Conservation (phyloP, 2,113 vertebrate species). For the Dermatemys mawii region DNA sequence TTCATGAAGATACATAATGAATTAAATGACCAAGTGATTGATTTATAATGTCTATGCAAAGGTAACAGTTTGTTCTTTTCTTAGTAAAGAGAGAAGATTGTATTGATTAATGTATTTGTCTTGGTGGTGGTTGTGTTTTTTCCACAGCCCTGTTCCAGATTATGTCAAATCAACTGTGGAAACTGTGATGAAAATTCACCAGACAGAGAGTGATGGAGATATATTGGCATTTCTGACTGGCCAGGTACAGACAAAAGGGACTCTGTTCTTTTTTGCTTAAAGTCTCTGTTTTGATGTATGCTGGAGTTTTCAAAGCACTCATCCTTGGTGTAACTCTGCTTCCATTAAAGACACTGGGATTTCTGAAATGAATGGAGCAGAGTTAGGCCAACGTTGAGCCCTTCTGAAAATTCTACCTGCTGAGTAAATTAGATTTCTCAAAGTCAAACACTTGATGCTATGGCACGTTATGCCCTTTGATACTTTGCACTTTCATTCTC, state of each 20-base stretch:
- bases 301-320: neutral
- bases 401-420: neutral
- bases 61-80: neutral
- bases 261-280: neutral
- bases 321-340: neutral
- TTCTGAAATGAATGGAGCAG: constrained; percentile 1
- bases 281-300: neutral
- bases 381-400: neutral
- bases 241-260: constrained; percentile 82
- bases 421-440: neutral
- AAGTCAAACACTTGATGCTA: neutral
- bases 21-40: neutral
- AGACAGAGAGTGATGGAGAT: constrained; percentile 94
- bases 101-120: neutral
- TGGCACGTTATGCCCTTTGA: neutral
- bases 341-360: neutral
- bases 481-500: neutral
- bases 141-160: constrained; percentile 93
- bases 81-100: neutral
- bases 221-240: constrained; percentile 96
- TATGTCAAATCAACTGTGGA: constrained; percentile 97
- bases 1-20: neutral
- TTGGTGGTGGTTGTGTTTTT: neutral
- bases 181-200: constrained; percentile 96
- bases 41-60: neutral